These are phyloP conservation scores for Spheniscus humboldti DNA, from an alignment of 2,797 vertebrate genomes.

Conservation along the genomic window DNA sequence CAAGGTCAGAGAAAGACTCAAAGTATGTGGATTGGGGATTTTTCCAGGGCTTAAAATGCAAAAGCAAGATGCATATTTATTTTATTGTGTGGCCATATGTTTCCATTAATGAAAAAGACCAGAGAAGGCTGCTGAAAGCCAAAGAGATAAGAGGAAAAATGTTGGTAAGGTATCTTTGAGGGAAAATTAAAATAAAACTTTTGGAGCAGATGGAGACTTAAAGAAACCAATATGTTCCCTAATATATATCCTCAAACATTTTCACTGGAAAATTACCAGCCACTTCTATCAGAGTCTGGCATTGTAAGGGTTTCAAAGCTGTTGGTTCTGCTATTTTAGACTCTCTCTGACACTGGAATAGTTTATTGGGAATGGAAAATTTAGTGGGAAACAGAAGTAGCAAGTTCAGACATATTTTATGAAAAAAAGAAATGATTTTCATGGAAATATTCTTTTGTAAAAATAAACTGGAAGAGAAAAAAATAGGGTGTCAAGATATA, in stretches of 20 bases:
- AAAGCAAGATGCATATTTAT: background rate
- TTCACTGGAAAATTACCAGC: constrained; percentile 33
- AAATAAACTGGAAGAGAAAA: background rate
- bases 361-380: background rate
- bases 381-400: background rate
- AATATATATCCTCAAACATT: constrained; percentile 6
- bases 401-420: background rate
- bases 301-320: background rate
- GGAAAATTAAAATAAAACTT: constrained; percentile 8
- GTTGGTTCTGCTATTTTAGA: constrained; percentile 5
- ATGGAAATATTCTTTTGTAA: background rate
- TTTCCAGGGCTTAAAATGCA: constrained; percentile 1
- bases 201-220: background rate
- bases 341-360: background rate
- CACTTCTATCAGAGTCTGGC: background rate
- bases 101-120: constrained; percentile 19
- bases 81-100: background rate
- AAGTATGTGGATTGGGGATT: background rate
- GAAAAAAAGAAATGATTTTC: background rate
- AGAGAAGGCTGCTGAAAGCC: background rate
- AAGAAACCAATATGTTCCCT: background rate
- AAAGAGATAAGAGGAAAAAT: constrained; percentile 44
- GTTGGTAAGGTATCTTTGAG: background rate
- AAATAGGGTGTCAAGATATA: background rate
- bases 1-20: background rate